Percentiles rank a stretch among this genome's conserved stretches.
Conservation (phyloP, 2,797 vertebrate genomes). For the Acipenser transmontanus region DNA sequence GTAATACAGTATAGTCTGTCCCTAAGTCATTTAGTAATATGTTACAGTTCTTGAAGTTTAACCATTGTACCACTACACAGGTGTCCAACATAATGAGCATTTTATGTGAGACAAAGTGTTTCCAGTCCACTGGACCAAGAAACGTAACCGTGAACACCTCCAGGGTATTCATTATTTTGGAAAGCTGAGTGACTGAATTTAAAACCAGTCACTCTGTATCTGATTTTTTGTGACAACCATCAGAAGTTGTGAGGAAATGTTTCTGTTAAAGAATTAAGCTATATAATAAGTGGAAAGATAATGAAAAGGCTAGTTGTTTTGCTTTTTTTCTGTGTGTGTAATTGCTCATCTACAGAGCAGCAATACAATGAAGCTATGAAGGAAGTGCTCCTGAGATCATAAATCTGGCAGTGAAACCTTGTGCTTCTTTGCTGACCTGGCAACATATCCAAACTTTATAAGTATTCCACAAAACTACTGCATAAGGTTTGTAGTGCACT, state of each 20-base stretch:
- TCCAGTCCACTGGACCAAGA: slow-evolving; percentile 1
- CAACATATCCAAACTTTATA: slow-evolving; percentile 17
- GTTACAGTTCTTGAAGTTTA: not conserved
- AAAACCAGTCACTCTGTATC: slow-evolving; percentile 23
- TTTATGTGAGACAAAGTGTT: slow-evolving; percentile 9
- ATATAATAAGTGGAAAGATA: no score
- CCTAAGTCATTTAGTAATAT: not conserved
- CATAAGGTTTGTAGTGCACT: slow-evolving; percentile 15
- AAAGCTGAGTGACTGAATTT: slow-evolving; percentile 49
- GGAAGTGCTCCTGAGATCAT: slow-evolving; percentile 49
- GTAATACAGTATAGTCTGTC: not conserved
- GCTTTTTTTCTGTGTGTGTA: no score
- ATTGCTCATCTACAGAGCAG: no score
- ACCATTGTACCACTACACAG: not conserved
- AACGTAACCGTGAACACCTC: slow-evolving; percentile 12
- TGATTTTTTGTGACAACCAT: slow-evolving; percentile 33
- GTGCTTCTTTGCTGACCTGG: slow-evolving; percentile 54
- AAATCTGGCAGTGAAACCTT: slow-evolving; percentile 57
- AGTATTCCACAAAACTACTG: slow-evolving; percentile 30
- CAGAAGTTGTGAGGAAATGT: slow-evolving; percentile 11
- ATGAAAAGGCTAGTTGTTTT: no score
- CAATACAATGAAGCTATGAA: not conserved
- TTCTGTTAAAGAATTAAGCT: no score
- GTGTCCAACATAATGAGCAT: slow-evolving; percentile 17
- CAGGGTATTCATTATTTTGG: slow-evolving; percentile 44